Evolutionary conservation across 2,888 invertebrate species (phyloP), one percentile per base, ranked within the genome.

Genomic region (Podabrus alpinus): DNA sequence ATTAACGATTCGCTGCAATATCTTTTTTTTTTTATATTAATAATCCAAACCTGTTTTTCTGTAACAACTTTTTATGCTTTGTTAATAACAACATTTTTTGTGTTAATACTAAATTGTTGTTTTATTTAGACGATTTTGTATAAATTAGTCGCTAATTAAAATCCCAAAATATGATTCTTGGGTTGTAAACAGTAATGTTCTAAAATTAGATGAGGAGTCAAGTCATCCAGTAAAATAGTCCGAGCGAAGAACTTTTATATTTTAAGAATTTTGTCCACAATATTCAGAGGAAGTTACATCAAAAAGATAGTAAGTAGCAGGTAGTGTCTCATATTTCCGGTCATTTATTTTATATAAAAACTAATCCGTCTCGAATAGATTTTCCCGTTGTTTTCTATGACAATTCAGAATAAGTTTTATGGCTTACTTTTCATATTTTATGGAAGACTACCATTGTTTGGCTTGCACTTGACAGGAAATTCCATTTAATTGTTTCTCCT

Each of bases 401-500:
- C 19, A 62, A 17, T 66, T 66, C 10, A 66, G 7, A 17, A 19
- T 15, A 24, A 15, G 17, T 66, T 66, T 66, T 66, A 16, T 66
- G 24, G n/a, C 15, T 66, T 21, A 15, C 9, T 17, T 21, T 15
- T 24, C 66, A 66, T 15, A 66, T 24, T 66, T 21, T 66, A n/a
- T n/a, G 21, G 24, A 66, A 21, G 24, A 21, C 66, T 24, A 19
- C 19, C 24, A 21, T 19, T 66, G 15, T 66, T 66, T 10, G 66
- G 29, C 0, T 10, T 45, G 25, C 45, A 11, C 21, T 16, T 21
- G 19, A 59, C 69, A 17, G 75, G 75, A 75, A 75, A 72, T 75
- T 45, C 66, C 72, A 71, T 68, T 71, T 74, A 69, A 71, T 75
- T 45, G 45, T 45, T n/a, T 45, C 45, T 45, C 9, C 13, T 75